These are phyloP conservation scores for Ameiurus melas DNA, from an alignment of 2,113 vertebrate genomes.

Conservation along the genomic window DNA sequence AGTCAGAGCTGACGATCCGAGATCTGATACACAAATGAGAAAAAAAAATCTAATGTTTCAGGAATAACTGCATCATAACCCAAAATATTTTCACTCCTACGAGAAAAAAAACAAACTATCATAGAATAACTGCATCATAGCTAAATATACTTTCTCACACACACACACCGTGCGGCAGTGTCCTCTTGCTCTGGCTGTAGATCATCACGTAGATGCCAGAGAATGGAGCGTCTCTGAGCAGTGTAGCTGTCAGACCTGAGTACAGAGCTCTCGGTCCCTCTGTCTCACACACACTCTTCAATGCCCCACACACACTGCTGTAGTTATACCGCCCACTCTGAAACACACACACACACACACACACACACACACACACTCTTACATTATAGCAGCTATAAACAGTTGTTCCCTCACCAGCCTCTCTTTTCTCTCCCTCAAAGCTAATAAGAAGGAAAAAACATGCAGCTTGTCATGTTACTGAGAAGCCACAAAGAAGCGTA, in stretches of 20 bases:
- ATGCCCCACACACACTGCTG: conserved; percentile 78
- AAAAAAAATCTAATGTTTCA: neutral
- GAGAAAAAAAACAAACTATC: neutral
- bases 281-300: conserved; percentile 81
- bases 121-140: neutral
- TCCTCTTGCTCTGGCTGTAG: conserved; percentile 87
- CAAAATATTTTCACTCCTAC: neutral
- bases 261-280: conserved; percentile 88
- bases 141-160: neutral
- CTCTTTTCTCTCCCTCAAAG: neutral
- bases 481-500: neutral
- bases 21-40: conserved; percentile 67
- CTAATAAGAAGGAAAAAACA: neutral
- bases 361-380: neutral
- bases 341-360: conserved; percentile 46
- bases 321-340: conserved; percentile 91
- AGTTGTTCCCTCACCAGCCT: neutral
- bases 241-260: conserved; percentile 87
- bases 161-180: conserved; percentile 73
- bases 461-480: neutral
- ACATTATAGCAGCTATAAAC: neutral
- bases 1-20: conserved; percentile 66
- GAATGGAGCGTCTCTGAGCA: conserved; percentile 92
- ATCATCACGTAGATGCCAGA: conserved; percentile 98
- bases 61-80: neutral